phyloP scores from a whole-genome alignment of 2,113 vertebrate species.

The Zosterops pallidus region DNA sequence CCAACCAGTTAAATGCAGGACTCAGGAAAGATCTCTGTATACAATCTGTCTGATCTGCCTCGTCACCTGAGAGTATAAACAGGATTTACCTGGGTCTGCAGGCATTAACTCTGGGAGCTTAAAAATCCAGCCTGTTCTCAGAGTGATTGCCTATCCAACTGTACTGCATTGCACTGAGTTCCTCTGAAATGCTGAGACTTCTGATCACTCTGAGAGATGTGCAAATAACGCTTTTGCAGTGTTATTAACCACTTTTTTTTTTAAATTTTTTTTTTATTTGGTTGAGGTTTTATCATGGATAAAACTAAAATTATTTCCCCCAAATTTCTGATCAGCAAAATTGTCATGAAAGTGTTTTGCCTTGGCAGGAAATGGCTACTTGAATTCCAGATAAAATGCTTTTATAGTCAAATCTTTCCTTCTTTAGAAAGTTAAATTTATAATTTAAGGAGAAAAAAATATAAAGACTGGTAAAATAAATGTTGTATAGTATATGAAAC shows the following conservation, averaged over 20 bases:
- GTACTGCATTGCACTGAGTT: background rate
- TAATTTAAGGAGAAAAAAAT: background rate
- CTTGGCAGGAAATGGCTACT: background rate
- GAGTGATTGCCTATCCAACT: slow-evolving; percentile 4
- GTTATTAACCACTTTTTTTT: too few species aligned
- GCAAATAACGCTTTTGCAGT: background rate
- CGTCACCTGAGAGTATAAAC: slow-evolving; percentile 45
- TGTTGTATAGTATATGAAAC: accelerated
- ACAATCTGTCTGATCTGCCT: slow-evolving; percentile 32
- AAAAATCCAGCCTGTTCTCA: slow-evolving; percentile 4
- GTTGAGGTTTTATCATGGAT: background rate
- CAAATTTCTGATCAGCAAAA: background rate
- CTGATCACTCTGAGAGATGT: background rate
- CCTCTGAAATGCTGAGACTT: background rate
- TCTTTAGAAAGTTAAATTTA: background rate
- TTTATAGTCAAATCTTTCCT: background rate
- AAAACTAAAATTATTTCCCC: background rate
- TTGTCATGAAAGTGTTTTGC: background rate
- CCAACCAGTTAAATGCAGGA: background rate
- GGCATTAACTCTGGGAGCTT: slow-evolving; percentile 43
- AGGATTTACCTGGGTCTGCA: slow-evolving; percentile 21
- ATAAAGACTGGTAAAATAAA: background rate
- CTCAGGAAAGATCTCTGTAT: background rate
- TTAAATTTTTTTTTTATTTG: background rate
- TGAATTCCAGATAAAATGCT: background rate